phyloP scores from a whole-genome alignment of 2,888 invertebrate genomes.

The Lepidocyrtoides sp. region DNA sequence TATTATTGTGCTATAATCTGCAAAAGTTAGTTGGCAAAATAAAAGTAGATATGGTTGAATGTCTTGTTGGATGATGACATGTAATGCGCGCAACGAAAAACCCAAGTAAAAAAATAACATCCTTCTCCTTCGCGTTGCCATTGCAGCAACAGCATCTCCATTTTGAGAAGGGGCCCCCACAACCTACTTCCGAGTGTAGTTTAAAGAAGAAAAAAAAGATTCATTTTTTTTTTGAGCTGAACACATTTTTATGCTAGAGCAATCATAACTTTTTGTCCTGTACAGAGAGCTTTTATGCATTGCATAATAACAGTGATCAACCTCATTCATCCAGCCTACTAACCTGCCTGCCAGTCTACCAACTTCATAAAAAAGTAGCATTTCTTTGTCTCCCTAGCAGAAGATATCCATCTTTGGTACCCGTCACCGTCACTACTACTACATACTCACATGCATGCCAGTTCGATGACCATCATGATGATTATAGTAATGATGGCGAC shows the following conservation, averaged over 20 bases:
- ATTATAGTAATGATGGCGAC: background rate
- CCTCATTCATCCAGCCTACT: slow-evolving; percentile 6
- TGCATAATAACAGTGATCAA: background rate
- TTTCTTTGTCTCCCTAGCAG: background rate
- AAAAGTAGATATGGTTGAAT: background rate
- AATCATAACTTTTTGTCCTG: background rate
- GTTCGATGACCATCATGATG: background rate
- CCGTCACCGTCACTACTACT: no score
- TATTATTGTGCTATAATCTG: no score
- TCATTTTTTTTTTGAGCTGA: no score
- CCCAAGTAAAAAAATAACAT: background rate
- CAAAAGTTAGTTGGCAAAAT: no score
- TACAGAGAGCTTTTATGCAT: background rate
- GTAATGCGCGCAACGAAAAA: background rate
- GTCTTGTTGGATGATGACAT: background rate
- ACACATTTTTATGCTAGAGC: no score
- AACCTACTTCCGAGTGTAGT: slow-evolving; percentile 12
- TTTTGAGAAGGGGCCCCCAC: slow-evolving; percentile 6
- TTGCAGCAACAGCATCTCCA: background rate
- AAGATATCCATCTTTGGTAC: background rate
- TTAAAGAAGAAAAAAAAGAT: background rate
- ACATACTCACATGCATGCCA: no score
- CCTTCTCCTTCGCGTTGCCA: background rate
- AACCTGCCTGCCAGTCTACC: no score
- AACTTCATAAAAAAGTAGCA: background rate